Evolutionary conservation across 2,113 vertebrate genomes (phyloP).

Genomic region (Platycercus adscitus): DNA sequence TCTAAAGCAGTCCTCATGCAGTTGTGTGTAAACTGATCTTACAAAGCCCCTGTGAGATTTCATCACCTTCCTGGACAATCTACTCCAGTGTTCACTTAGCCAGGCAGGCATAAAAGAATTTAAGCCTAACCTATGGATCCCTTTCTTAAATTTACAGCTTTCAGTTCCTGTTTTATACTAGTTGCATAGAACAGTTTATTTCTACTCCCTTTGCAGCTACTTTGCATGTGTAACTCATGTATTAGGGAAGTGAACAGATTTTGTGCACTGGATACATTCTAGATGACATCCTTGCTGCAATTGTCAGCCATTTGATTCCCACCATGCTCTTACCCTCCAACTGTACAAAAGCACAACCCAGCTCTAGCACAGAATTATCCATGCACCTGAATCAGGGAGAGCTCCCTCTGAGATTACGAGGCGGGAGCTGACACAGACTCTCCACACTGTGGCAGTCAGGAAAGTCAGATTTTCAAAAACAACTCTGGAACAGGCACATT

Average conservation of each 20-base stretch:
- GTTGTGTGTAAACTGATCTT: background rate
- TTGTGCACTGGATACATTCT: background rate
- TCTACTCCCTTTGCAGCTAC: background rate
- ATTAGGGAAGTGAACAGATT: rapidly evolving
- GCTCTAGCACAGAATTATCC: rapidly evolving
- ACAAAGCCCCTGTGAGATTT: background rate
- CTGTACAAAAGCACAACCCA: background rate
- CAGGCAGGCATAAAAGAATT: background rate
- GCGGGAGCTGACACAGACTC: rapidly evolving
- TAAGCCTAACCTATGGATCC: background rate
- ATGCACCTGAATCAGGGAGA: background rate
- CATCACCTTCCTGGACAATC: background rate
- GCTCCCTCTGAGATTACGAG: rapidly evolving
- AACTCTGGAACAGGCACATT: background rate
- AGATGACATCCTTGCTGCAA: background rate
- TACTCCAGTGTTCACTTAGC: background rate
- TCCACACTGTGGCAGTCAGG: background rate
- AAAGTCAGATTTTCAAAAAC: background rate
- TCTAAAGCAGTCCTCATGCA: background rate
- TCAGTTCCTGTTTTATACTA: background rate
- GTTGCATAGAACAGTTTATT: background rate
- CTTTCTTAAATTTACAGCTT: background rate
- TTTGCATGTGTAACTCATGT: rapidly evolving
- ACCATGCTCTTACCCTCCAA: rapidly evolving
- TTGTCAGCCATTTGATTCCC: background rate